Conservation (phyloP, 1,140 invertebrate species). For the Bombus waltoni region DNA sequence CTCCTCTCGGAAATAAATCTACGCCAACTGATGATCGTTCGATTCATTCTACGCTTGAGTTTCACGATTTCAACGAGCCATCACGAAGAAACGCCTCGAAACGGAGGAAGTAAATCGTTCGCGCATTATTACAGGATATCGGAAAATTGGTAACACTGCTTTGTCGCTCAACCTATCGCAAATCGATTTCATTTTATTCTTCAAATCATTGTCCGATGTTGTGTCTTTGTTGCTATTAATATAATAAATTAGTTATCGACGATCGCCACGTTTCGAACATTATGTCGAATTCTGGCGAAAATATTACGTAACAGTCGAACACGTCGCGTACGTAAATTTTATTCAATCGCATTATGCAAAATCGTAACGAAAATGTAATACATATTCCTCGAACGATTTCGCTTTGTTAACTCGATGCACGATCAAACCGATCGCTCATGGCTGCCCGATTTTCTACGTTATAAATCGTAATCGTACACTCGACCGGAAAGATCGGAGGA, state of each 20-base stretch:
- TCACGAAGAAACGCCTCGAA: background rate
- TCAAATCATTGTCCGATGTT: no score
- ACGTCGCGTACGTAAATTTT: background rate
- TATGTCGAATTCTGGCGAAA: background rate
- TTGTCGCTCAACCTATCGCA: background rate
- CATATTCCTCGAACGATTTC: background rate
- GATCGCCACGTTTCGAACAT: no score
- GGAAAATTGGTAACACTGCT: no score
- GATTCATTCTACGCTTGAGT: conserved; percentile 26
- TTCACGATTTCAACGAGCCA: background rate
- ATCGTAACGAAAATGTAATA: background rate
- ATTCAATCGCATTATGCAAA: background rate
- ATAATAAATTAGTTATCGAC: background rate
- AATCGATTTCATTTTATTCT: conserved; percentile 8
- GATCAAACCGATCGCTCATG: background rate
- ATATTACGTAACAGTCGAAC: background rate
- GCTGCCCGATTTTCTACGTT: background rate
- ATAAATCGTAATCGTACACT: background rate
- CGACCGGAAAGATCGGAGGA: background rate
- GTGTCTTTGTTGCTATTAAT: background rate
- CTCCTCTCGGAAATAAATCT: conserved; percentile 11
- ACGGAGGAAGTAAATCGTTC: conserved; percentile 7
- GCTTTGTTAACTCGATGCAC: background rate
- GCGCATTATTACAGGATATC: conserved; percentile 10
- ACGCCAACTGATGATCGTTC: conserved; percentile 37